Conservation (phyloP, 2,888 invertebrate species). For the Nemapogon koenigi region DNA sequence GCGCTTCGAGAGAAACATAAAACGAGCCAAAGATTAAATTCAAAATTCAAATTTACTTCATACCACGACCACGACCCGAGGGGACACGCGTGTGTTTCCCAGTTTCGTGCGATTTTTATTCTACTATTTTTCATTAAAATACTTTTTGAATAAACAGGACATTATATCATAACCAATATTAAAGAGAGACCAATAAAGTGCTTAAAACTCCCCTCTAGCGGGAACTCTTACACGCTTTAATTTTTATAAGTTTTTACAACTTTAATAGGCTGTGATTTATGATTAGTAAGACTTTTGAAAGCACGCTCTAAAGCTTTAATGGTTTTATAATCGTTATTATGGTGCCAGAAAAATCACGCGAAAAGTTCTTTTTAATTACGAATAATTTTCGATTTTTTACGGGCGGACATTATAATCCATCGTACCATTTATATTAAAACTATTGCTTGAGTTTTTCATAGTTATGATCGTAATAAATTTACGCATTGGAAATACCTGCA, state of each 20-base stretch:
- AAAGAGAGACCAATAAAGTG: too few relatives aligned
- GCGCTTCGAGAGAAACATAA: conserved; percentile 49
- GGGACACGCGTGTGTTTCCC: conserved; percentile 7
- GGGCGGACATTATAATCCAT: not conserved
- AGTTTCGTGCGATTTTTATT: not conserved
- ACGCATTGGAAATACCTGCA: too few relatives aligned
- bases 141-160: conserved; percentile 1
- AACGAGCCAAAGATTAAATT: conserved; percentile 35
- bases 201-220: too few relatives aligned
- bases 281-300: conserved; percentile 25
- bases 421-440: conserved; percentile 1
- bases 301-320: conserved; percentile 26
- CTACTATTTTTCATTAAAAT: not conserved
- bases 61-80: conserved; percentile 2
- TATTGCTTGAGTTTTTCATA: too few relatives aligned
- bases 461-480: too few relatives aligned
- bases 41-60: conserved; percentile 13
- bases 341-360: conserved; percentile 20
- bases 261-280: conserved; percentile 36
- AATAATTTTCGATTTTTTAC: conserved; percentile 6
- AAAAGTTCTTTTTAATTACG: conserved; percentile 17
- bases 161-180: too few relatives aligned
- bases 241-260: conserved; percentile 30
- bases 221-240: too few relatives aligned
- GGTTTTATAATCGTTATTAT: conserved; percentile 30